A percentile compares a stretch with the other conserved stretches of the same genome.
phyloP scores from a whole-genome alignment of 2,888 invertebrate species.

The Apotomis capreana region DNA sequence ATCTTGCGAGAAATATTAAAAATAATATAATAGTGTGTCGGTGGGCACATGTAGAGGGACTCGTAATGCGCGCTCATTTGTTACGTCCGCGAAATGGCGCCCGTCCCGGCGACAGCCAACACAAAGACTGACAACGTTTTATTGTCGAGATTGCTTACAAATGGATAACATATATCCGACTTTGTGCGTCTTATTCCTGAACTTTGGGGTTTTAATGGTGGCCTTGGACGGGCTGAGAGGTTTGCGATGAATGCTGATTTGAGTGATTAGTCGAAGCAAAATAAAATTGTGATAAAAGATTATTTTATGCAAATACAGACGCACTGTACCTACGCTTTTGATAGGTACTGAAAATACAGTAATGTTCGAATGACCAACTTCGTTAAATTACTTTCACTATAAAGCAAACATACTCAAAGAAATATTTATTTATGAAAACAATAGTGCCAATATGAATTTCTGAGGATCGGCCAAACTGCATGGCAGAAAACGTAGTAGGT shows the following conservation, averaged over 20 bases:
- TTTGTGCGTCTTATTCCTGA: conserved; percentile 53
- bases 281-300: no score
- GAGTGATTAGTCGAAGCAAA: neutral
- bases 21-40: conserved; percentile 24
- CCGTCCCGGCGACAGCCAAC: conserved; percentile 65
- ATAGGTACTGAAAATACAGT: no score
- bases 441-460: no score
- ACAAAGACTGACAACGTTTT: conserved; percentile 75
- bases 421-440: no score
- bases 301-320: no score
- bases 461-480: no score
- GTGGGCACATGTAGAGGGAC: conserved; percentile 58
- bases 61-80: conserved; percentile 76
- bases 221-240: conserved; percentile 8
- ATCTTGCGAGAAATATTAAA: conserved; percentile 26
- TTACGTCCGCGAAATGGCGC: conserved; percentile 74
- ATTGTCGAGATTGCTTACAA: conserved; percentile 76
- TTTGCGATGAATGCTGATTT: neutral
- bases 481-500: no score
- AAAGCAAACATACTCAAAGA: no score
- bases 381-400: no score
- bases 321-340: no score
- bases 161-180: conserved; percentile 67
- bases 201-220: conserved; percentile 43
- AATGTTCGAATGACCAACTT: no score